Evolutionary conservation across 2,797 vertebrate species (phyloP), one percentile per base, ranked within the genome.

Genomic region (Mus spretus): DNA sequence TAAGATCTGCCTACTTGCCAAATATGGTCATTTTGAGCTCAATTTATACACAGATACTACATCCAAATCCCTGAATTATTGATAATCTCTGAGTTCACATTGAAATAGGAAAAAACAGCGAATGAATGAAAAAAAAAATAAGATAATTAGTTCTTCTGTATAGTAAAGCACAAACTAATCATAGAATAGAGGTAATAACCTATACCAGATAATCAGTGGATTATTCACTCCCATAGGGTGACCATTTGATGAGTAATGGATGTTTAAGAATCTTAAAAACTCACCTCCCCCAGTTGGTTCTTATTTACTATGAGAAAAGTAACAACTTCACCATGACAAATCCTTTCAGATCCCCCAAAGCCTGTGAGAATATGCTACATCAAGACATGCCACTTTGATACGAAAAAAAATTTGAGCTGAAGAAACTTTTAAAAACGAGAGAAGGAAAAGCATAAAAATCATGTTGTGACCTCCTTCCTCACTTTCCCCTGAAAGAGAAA

Each of bases 61-160:
- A 17, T 40, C 8, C 34, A 77, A 87, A 24, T 89, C 20, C 92
- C 14, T 70, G 14, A 96, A 77, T n/a, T 59, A 95, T 87, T 84
- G 2, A 93, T 24, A 78, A 80, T 75, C 24, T 55, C 34, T 91
- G 9, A 31, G 15, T 84, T 93, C 55, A 50, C 61, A 57, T 15
- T 17, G 8, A 88, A 44, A 55, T 59, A 72, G 8, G 34, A 10
- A 80, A 34, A 12, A 80, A 37, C 13, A 17, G 1, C 9, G 47
- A 20, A 70, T n/a, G 2, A 63, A 26, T 26, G 70, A 34, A 61
- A 31, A 8, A 20, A 19, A 17, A 50, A 50, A 22, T 31, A 87
- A 22, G 8, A 65, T 65, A 65, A 3, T 4, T 3, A 20, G 4
- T 6, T 79, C 26, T 83, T 70, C 4, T 2, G 85, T 89, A 67